Evolutionary conservation across 2,888 invertebrate genomes (phyloP).

Genomic region (Drosophila lacicola): DNA sequence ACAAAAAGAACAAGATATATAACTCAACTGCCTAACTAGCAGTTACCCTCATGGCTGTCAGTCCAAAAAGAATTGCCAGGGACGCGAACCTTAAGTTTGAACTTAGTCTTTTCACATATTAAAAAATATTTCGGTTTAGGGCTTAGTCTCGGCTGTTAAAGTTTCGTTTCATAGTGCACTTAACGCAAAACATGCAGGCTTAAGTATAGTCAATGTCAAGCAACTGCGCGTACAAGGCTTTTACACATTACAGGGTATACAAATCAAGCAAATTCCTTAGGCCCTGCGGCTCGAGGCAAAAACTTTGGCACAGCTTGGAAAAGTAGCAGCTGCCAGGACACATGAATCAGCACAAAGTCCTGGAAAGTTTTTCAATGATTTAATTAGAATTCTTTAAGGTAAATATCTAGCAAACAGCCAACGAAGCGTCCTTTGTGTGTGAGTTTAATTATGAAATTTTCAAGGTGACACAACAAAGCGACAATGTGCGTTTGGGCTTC

Average conservation of each 20-base stretch:
- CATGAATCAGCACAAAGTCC: constrained; percentile 78
- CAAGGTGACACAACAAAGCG: constrained; percentile 59
- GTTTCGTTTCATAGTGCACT: too few relatives aligned
- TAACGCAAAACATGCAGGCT: too few relatives aligned
- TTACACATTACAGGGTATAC: constrained; percentile 43
- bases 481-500: constrained; percentile 7
- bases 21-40: constrained; percentile 7
- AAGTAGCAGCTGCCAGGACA: constrained; percentile 74
- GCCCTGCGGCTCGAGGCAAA: constrained; percentile 29
- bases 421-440: constrained; percentile 30
- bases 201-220: too few relatives aligned
- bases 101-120: too few relatives aligned
- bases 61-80: not conserved
- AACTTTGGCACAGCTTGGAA: constrained; percentile 51
- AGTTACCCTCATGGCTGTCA: constrained; percentile 30
- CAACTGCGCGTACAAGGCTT: not conserved
- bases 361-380: constrained; percentile 76
- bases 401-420: constrained; percentile 39
- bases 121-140: too few relatives aligned
- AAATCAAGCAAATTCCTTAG: constrained; percentile 73
- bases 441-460: constrained; percentile 79
- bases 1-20: constrained; percentile 9
- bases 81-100: too few relatives aligned
- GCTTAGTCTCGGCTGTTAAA: too few relatives aligned
- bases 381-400: constrained; percentile 80